Evolutionary conservation across 1,140 invertebrate species (phyloP).

Genomic region (Helicorthomorpha holstii): DNA sequence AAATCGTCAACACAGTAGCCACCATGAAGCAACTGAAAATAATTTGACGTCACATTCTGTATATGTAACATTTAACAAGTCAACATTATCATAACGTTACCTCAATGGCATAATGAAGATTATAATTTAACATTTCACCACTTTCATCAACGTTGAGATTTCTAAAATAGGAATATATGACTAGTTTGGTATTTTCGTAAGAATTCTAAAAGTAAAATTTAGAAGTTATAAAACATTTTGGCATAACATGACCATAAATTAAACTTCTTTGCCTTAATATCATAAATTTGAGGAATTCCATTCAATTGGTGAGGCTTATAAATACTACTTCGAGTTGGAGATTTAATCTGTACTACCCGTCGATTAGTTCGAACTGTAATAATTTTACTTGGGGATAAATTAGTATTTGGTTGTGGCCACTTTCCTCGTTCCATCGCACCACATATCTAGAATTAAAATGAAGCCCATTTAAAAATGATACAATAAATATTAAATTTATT

Average conservation of each 20-base stretch:
- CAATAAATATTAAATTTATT: constrained; percentile 19
- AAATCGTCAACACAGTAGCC: not conserved
- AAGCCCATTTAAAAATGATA: constrained; percentile 21
- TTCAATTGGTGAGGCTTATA: not conserved
- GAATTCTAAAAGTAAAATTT: no score
- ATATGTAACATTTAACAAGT: no score
- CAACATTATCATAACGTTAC: no score
- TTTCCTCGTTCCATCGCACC: not conserved
- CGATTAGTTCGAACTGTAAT: constrained; percentile 1
- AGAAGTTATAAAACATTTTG: no score
- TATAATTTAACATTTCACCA: no score
- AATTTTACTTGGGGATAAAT: constrained; percentile 2
- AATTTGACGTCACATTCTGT: no score
- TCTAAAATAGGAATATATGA: no score
- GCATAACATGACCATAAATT: no score
- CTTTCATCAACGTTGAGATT: no score
- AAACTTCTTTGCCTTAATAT: no score
- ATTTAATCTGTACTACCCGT: not conserved
- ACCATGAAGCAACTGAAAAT: not conserved
- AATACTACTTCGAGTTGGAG: not conserved
- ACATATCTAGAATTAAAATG: not conserved
- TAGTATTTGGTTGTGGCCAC: not conserved
- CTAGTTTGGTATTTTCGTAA: no score
- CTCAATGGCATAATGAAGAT: no score
- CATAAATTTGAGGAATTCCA: not conserved